These are phyloP conservation scores for Dicerorhinus sumatrensis DNA, from an alignment of 2,113 vertebrate genomes.

Conservation along the genomic window DNA sequence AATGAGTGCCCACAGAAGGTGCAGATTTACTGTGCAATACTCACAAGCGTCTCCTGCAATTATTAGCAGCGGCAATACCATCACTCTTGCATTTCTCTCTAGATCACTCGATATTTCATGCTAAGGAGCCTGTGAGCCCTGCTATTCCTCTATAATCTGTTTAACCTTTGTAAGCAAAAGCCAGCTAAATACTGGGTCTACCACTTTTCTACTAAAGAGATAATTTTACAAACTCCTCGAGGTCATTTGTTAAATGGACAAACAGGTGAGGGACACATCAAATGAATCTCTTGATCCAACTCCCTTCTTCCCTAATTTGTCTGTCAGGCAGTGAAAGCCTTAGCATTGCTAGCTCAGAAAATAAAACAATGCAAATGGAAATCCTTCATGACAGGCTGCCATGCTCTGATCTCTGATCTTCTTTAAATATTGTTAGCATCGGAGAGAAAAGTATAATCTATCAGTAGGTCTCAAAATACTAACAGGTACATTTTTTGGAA, in stretches of 20 bases:
- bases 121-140: constrained; percentile 59
- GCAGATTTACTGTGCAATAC: constrained; percentile 58
- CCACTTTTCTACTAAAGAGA: constrained; percentile 33
- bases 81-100: constrained; percentile 63
- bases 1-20: constrained; percentile 41
- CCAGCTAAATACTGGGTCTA: constrained; percentile 36
- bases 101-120: constrained; percentile 56
- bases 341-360: background rate
- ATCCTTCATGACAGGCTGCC: background rate
- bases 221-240: constrained; percentile 48
- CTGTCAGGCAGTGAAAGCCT: background rate
- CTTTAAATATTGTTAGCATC: background rate
- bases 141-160: constrained; percentile 47
- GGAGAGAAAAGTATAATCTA: background rate
- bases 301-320: background rate
- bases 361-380: constrained; percentile 9
- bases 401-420: background rate
- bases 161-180: constrained; percentile 45
- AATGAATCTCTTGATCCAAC: background rate
- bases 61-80: constrained; percentile 54
- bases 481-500: background rate
- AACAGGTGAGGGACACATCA: constrained; percentile 28
- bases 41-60: constrained; percentile 64
- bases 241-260: constrained; percentile 50
- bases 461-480: background rate